Evolutionary conservation across 1,140 invertebrate genomes (phyloP).

Genomic region (Lanistes nyassanus): DNA sequence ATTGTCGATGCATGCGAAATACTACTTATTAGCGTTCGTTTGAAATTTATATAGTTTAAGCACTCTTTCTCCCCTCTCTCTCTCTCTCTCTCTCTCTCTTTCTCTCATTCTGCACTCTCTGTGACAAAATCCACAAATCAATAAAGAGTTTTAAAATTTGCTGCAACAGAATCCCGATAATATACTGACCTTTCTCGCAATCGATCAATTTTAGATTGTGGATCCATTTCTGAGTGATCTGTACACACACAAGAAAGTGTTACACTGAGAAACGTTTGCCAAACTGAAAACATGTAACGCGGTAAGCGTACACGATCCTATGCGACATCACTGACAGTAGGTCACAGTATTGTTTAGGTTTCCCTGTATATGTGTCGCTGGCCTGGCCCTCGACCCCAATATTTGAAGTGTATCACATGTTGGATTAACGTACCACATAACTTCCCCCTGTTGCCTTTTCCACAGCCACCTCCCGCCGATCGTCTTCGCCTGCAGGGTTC

Average conservation of each 20-base stretch:
- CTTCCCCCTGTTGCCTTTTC: conserved; percentile 63
- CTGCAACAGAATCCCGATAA: background rate
- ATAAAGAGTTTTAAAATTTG: background rate
- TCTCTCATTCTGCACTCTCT: background rate
- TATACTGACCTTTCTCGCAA: conserved; percentile 45
- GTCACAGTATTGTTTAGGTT: too few relatives aligned
- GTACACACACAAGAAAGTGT: conserved; percentile 6
- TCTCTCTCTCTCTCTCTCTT: too few relatives aligned
- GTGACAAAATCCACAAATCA: background rate
- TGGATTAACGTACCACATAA: conserved; percentile 62
- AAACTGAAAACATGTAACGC: background rate
- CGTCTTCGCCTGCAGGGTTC: conserved; percentile 61
- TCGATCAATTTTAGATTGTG: conserved; percentile 56
- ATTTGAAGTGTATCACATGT: background rate
- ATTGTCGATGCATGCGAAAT: too few relatives aligned
- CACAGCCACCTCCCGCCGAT: conserved; percentile 56
- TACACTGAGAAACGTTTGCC: background rate
- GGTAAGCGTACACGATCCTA: background rate
- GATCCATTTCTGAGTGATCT: conserved; percentile 67
- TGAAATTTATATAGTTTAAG: too few relatives aligned
- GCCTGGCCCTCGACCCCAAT: too few relatives aligned
- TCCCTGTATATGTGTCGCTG: too few relatives aligned
- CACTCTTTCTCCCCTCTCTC: too few relatives aligned
- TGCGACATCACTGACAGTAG: background rate
- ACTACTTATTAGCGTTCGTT: too few relatives aligned